Evolutionary conservation across 2,113 vertebrate species (phyloP).

Genomic region (Connochaetes taurinus): DNA sequence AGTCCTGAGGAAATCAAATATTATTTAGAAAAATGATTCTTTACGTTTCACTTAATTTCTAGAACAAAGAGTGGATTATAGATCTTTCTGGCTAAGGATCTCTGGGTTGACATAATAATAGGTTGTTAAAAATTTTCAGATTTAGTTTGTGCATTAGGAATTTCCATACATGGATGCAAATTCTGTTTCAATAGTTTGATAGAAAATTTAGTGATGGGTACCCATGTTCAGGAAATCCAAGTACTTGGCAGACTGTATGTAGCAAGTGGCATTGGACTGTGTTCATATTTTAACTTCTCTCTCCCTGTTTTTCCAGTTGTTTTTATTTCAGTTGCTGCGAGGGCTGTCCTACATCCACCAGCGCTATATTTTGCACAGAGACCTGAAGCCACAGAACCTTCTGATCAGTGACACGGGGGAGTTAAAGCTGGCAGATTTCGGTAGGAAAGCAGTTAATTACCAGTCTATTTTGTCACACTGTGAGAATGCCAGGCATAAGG

Average conservation of each 20-base stretch:
- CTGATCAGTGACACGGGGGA: conserved; percentile 97
- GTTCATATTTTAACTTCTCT: conserved; percentile 79
- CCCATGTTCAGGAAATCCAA: conserved; percentile 50
- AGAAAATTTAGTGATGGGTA: neutral
- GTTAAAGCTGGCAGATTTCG: conserved; percentile 97
- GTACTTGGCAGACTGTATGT: conserved; percentile 62
- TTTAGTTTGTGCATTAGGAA: neutral
- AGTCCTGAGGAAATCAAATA: neutral
- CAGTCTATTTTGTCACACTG: conserved; percentile 79
- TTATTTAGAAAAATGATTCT: neutral
- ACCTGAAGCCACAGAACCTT: conserved; percentile 98
- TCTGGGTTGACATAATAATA: neutral
- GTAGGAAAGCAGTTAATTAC: conserved; percentile 88
- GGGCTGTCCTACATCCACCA: conserved; percentile 98
- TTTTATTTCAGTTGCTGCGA: conserved; percentile 96
- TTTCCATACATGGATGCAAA: neutral
- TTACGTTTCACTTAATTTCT: neutral
- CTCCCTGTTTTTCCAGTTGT: conserved; percentile 86
- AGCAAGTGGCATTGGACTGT: conserved; percentile 67
- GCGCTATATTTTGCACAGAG: conserved; percentile 96
- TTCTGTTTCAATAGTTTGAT: conserved; percentile 9
- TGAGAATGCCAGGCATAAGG: conserved; percentile 81
- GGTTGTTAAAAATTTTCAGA: neutral
- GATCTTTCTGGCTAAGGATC: neutral
- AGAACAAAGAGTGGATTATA: neutral